Percentiles rank a stretch among this genome's conserved stretches.
These are phyloP conservation scores for Helleia helle DNA, from an alignment of 2,888 invertebrate species.

Conservation along the genomic window DNA sequence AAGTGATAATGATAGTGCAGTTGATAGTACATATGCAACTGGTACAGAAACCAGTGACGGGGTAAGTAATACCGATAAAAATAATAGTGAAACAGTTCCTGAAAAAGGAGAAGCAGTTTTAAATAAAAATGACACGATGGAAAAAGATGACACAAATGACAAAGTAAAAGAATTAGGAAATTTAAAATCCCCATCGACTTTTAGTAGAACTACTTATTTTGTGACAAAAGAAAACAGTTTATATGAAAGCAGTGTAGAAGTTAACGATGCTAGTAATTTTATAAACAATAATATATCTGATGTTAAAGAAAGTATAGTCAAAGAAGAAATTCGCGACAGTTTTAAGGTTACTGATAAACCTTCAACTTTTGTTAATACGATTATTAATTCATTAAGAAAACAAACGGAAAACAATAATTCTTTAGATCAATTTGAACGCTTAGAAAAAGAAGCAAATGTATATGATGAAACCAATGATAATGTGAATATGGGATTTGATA, in stretches of 20 bases:
- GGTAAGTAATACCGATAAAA: background rate
- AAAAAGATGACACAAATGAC: slow-evolving; percentile 9
- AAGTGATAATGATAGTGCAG: slow-evolving; percentile 25
- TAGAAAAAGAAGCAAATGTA: slow-evolving; percentile 36
- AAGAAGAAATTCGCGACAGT: background rate
- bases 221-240: slow-evolving; percentile 2
- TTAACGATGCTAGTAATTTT: slow-evolving; percentile 5
- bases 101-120: slow-evolving; percentile 5
- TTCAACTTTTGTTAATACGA: slow-evolving; percentile 34
- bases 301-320: background rate
- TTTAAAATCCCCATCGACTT: background rate
- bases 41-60: background rate
- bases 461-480: slow-evolving; percentile 20
- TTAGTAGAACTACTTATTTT: slow-evolving; percentile 12
- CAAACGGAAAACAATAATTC: slow-evolving; percentile 36
- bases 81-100: background rate
- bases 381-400: slow-evolving; percentile 32
- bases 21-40: slow-evolving; percentile 16
- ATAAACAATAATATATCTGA: slow-evolving; percentile 10
- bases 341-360: slow-evolving; percentile 25
- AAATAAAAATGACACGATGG: slow-evolving; percentile 13
- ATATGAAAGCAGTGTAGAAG: background rate
- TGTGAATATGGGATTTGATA: slow-evolving; percentile 23
- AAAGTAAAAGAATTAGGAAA: slow-evolving; percentile 1
- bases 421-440: slow-evolving; percentile 42